Conservation (phyloP, 2,113 vertebrate genomes). For the Cyprichromis sp. region DNA sequence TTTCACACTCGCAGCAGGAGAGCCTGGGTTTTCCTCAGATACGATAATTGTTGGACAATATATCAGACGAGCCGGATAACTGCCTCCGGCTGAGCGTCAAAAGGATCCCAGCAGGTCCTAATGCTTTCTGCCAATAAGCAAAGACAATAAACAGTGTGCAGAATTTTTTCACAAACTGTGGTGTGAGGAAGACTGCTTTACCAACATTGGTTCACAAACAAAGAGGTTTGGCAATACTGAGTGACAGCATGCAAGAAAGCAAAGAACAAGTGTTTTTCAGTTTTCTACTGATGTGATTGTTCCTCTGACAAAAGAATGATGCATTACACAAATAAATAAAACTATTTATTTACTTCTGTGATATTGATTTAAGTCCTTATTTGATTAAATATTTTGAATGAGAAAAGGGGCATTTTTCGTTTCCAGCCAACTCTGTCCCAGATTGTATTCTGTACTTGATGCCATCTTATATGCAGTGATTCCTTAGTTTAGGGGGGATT, state of each 20-base stretch:
- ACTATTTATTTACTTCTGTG: background rate
- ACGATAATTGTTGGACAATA: background rate
- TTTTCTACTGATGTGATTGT: background rate
- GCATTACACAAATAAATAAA: background rate
- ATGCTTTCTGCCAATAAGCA: background rate
- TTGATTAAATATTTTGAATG: background rate
- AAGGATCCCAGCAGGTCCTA: background rate
- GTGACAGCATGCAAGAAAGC: rapidly evolving
- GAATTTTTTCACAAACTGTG: background rate
- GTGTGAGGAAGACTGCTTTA: background rate
- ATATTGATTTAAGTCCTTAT: background rate
- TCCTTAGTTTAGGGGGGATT: background rate
- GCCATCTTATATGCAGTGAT: background rate
- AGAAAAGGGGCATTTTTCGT: rapidly evolving
- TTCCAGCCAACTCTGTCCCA: background rate
- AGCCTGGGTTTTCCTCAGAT: background rate
- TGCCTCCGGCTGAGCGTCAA: background rate
- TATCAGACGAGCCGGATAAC: background rate
- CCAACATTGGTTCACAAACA: background rate
- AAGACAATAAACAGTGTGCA: background rate
- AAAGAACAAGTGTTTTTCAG: background rate
- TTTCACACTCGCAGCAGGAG: background rate
- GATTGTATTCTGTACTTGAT: background rate
- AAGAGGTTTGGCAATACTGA: background rate
- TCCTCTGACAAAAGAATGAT: background rate